Conservation (phyloP, 2,888 invertebrate species). For the Antheraea yamamai region DNA sequence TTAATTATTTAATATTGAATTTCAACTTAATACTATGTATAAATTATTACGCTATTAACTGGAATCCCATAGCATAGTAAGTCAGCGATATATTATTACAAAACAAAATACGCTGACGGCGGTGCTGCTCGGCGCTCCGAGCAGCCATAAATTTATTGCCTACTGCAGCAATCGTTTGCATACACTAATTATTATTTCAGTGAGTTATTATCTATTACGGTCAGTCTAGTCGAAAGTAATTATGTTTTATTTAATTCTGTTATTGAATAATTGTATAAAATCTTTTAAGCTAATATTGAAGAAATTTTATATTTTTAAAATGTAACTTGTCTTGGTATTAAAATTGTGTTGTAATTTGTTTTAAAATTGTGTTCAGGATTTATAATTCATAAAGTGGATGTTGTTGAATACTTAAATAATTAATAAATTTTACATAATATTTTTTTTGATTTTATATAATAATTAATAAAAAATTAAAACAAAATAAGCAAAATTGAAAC, state of each 20-base stretch:
- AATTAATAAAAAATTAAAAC: too few relatives aligned
- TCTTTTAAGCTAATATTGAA: background rate
- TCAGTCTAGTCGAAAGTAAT: constrained; percentile 4
- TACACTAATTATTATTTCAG: constrained; percentile 49
- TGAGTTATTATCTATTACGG: constrained; percentile 32
- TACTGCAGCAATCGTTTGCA: constrained; percentile 39
- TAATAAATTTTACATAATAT: too few relatives aligned
- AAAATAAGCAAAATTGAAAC: background rate
- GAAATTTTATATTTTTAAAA: too few relatives aligned
- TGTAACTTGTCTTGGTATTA: too few relatives aligned
- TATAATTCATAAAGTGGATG: too few relatives aligned
- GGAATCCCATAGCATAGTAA: constrained; percentile 29
- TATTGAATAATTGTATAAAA: background rate
- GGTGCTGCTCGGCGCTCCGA: background rate
- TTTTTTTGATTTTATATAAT: too few relatives aligned
- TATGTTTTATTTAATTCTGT: constrained; percentile 17
- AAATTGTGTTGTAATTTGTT: too few relatives aligned
- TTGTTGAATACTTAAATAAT: too few relatives aligned
- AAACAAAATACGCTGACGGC: constrained; percentile 47
- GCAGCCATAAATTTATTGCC: constrained; percentile 35
- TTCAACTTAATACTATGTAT: background rate
- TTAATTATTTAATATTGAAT: background rate
- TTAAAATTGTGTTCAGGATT: too few relatives aligned
- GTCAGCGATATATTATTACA: constrained; percentile 39
- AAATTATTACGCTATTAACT: constrained; percentile 9